A percentile compares a stretch with the other conserved stretches of the same genome.
phyloP scores from a whole-genome alignment of 1,140 invertebrate species.

The Steinernema feltiae region DNA sequence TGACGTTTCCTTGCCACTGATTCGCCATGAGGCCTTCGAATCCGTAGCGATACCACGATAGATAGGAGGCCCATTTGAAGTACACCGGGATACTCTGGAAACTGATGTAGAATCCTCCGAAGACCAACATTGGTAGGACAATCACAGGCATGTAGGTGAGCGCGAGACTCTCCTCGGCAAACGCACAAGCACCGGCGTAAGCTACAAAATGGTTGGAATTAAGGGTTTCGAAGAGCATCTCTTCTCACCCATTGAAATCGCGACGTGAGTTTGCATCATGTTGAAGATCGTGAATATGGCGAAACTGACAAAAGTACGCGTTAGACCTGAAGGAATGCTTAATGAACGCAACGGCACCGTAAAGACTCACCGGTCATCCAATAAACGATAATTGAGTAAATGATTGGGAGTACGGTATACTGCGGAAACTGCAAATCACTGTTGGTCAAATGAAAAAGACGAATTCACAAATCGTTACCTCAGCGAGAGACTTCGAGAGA shows the following conservation, averaged over 20 bases:
- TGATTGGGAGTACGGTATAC: conserved; percentile 38
- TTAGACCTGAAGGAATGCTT: conserved; percentile 21
- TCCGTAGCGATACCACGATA: conserved; percentile 89
- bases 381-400: conserved; percentile 43
- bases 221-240: neutral
- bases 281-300: conserved; percentile 37
- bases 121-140: conserved; percentile 82
- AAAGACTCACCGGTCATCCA: conserved; percentile 37
- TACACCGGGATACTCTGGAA: conserved; percentile 75
- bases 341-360: neutral
- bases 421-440: conserved; percentile 40
- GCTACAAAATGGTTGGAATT: conserved; percentile 63
- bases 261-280: conserved; percentile 33
- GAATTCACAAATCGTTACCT: conserved; percentile 57
- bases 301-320: conserved; percentile 19
- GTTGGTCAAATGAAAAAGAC: neutral
- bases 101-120: conserved; percentile 90
- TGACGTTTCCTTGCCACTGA: conserved; percentile 68
- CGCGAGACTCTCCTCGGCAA: conserved; percentile 74
- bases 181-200: conserved; percentile 79
- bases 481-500: conserved; percentile 68
- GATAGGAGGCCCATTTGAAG: conserved; percentile 79
- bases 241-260: conserved; percentile 42
- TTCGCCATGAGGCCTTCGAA: conserved; percentile 84
- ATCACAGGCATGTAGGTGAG: conserved; percentile 80